Evolutionary conservation across 2,113 vertebrate genomes (phyloP), one percentile per base, ranked within the genome.

Genomic region (Taurulus bubalis): DNA sequence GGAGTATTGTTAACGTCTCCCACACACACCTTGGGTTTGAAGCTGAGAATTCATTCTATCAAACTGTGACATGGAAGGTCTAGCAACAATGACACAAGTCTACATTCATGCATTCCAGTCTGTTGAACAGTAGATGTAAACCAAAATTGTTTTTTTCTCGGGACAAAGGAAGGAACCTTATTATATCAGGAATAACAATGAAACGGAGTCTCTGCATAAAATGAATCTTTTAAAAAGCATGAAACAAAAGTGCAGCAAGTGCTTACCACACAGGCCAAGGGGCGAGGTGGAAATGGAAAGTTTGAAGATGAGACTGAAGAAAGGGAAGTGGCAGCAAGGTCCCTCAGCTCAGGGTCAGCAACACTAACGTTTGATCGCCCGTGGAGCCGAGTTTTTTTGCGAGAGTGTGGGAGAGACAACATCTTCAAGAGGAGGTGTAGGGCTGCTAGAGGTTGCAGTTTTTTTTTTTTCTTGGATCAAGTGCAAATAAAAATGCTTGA

Each of bases 401-500:
- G 1, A 55, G 59, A 63, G 32, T 34, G 71, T 79, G 59, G 28
- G 59, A 78, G 79, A 84, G 65, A 82, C 75, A 80, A 79, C 83
- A 64, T 75, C 69, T 84, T 82, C 58, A 68, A 51, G 12, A 71
- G 56, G 66, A 66, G 53, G 55, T 76, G 56, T 18, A 55, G 68
- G 45, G 42, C 53, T 76, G 65, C 62, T 63, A 22, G 73, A 85
- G 77, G 86, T 76, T 77, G 77, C 78, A 55, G 36, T 70, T 71
- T 34, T 4, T 34, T 30, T 8, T 51, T 34, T 82, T 71, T 77
- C 64, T 84, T 87, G 73, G 73, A 90, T 88, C 22, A 40, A 88
- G 77, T 73, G 83, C 77, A 91, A 90, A 90, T 89, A 90, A 84
- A 90, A 53, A 87, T 72, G 75, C 85, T 62, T 58, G 79, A 91